These are phyloP conservation scores for Plemyria rubiginata DNA, from an alignment of 2,888 invertebrate genomes.

Conservation along the genomic window DNA sequence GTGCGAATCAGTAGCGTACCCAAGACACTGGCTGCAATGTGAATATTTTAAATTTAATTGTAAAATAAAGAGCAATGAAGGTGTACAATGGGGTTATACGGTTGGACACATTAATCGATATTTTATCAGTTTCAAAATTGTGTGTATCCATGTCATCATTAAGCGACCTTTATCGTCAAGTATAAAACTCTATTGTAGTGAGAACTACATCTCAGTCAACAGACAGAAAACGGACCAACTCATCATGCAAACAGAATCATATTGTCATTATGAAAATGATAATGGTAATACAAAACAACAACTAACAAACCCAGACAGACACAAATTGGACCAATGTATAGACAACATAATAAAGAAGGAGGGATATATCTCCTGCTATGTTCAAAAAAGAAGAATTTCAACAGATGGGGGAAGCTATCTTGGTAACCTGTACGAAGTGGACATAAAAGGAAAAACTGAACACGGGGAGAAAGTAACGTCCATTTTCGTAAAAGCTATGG, in stretches of 20 bases:
- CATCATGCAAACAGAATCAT: conserved; percentile 25
- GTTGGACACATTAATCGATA: no score
- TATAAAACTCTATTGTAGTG: conserved; percentile 24
- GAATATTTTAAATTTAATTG: no score
- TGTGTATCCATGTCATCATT: neutral
- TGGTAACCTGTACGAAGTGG: conserved; percentile 53
- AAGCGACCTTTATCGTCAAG: conserved; percentile 16
- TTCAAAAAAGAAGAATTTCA: conserved; percentile 41
- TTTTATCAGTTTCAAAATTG: neutral
- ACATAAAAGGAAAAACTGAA: conserved; percentile 55
- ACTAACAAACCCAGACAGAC: neutral
- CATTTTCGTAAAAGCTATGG: conserved; percentile 58
- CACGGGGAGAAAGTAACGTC: conserved; percentile 52
- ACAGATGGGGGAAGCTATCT: conserved; percentile 62
- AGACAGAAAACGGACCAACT: neutral
- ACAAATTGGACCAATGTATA: conserved; percentile 42
- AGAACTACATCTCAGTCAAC: conserved; percentile 4
- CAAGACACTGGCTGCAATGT: no score
- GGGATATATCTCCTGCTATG: conserved; percentile 45
- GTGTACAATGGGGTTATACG: no score
- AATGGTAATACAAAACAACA: neutral
- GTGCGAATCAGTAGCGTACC: no score
- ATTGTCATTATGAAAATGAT: conserved; percentile 18
- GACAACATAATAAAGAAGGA: conserved; percentile 42
- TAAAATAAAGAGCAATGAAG: no score